Base-by-base conservation (phyloP, 1,140 invertebrate genomes). In the Thrips palmi region DNA sequence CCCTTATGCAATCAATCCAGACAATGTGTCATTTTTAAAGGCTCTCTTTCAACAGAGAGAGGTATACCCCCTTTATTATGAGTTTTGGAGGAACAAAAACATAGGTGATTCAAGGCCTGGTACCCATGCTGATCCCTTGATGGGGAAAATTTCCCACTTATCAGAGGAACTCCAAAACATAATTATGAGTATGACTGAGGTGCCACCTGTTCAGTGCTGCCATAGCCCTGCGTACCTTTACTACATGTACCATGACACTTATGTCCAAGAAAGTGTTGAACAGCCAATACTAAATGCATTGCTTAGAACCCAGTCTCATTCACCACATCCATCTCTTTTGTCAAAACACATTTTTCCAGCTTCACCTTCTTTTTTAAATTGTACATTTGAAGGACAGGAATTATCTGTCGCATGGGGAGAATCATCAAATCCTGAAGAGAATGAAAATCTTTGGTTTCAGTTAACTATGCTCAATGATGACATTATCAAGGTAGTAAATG, bases 161-260 rank as follows among this genome's bases (percentile, higher is more conserved):
- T 18, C 50, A 10, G 5, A 36, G 7, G 33, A 54, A 14, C 33
- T 52, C 33, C 59, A 62, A 47, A 24, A 47, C 20, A 20, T 44
- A 31, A 63, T 67, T 30, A 31, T 49, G 18, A 15, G 39, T 3
- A 52, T 51, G 25, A 52, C 46, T n/a, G 41, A 51, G 22, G 55
- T 66, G 17, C 51, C 51, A 8, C 42, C 46, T 6, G 60, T 64
- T 44, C 38, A 64, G 20, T 68, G 65, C 43, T 68, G 65, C 45
- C 45, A 55, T 37, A 52, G 67, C 45, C 62, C 64, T 4, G 54
- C 52, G 6, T 68, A 64, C 58, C 44, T 68, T 28, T 67, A 55
- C 48, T 50, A 60, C 39, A 65, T 66, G 39, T 67, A 64, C 47
- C 65, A 68, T 46, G 65, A 68, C 47, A 68, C 64, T 11, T 19